Evolutionary conservation across 2,113 vertebrate genomes (phyloP), one percentile per base, ranked within the genome.

Genomic region (Gadus macrocephalus): DNA sequence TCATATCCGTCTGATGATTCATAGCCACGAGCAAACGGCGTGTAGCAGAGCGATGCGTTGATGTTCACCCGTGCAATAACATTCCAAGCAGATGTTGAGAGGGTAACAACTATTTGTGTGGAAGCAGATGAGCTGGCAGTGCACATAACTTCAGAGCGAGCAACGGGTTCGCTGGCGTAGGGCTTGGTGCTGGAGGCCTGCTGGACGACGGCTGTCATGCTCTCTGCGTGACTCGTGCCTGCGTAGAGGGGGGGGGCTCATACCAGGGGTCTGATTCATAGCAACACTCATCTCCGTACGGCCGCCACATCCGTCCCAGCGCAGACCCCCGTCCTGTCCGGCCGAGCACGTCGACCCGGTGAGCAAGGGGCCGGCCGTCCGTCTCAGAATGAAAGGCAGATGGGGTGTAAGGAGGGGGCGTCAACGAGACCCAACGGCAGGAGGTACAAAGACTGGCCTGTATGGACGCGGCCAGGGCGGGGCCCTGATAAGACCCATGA

Each of bases 281-380:
- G 65, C 55, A 28, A 66, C 72, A 76, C 66, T 84, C 84, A 82
- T 80, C 64, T 64, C 62, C 27, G 28, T 64, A 70, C 22, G 66
- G 70, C 67, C 67, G 71, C 56, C 4, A 53, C 71, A 69, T 72
- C 76, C 75, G 74, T 72, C 74, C 66, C 55, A 28, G 66, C 11
- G 35, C 61, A 67, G n/a, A 81, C 77, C 81, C 83, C 88, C 78
- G 81, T 88, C 87, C 87, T 85, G 86, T 79, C 69, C 75, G 25
- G 65, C 67, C 69, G 66, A 28, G 63, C 7, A 59, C 12, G 60
- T 71, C 66, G 64, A 66, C 63, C 69, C 62, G 25, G 62, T 55
- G 62, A 77, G 63, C 59, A 62, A 68, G 70, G 74, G 68, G 58
- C 17, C 5, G 11, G 15, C 9, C 2, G 72, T 64, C 49, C 4